Base-by-base conservation (phyloP, 2,888 invertebrate species). In the Macaria notata region DNA sequence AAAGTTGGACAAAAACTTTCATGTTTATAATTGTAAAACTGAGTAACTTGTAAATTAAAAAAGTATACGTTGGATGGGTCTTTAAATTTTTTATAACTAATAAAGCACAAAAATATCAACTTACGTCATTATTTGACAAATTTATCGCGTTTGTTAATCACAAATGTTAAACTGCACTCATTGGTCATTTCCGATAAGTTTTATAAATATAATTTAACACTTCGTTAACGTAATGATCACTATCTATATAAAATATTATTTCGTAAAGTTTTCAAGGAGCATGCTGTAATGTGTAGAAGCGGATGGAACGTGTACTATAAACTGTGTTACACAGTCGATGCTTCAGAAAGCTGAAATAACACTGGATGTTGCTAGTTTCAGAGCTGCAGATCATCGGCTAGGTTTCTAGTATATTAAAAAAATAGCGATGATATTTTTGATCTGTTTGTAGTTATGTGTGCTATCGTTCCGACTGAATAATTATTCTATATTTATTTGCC, bases 361-460 rank as follows among this genome's bases (percentile, higher is more conserved):
- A 53, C 53, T 53, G 47, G 33, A 42, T 47, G 53, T 46, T 33
- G 46, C 9, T 47, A 29, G 42, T 42, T 41, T 36, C 7, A 6
- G 5, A 36, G 33, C 33, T 36, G 4, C 33, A 36, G 5, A 4
- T 36, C 33, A 7, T 36, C 33, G 33, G 19, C 19, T 19, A 19
- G 19, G 19, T 19, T 19, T 19, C 19, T 19, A 19, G 19, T 19
- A 19, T 1, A 19, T 19, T 19, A 19, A 19, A 19, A 19, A 19
- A 19, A 19, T 19, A 1, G 19, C 19, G 19, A 19, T 19, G 19
- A 19, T 19, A 19, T 19, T 19, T 19, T 19, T 19, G 19, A 19
- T 19, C 19, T 19, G 19, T 19, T 19, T 19, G 1, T 19, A 19
- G 19, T 19, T 19, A 19, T 19, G 19, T 19, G 19, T 19, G 19